A percentile compares a stretch with the other conserved stretches of the same genome.
Conservation (phyloP, 2,888 invertebrate species). For the Stenodema calcarata region DNA sequence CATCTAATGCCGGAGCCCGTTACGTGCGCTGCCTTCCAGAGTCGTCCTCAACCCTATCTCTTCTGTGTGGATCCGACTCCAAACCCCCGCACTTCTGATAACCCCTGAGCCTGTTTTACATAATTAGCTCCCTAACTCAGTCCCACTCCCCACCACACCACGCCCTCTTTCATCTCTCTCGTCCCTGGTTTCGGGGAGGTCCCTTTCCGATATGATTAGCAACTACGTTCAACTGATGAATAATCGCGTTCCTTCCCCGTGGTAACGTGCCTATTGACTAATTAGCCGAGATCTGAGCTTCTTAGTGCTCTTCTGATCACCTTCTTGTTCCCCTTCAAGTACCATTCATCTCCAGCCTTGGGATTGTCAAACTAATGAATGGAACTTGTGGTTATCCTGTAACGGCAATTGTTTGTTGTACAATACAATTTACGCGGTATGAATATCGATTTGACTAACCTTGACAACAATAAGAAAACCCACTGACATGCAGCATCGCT, state of each 20-base stretch:
- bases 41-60: background rate
- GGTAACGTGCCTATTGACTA: constrained; percentile 40
- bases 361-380: background rate
- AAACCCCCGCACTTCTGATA: background rate
- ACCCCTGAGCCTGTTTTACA: constrained; percentile 24
- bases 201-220: constrained; percentile 46
- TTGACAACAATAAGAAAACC: too few relatives aligned
- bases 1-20: constrained; percentile 33
- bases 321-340: background rate
- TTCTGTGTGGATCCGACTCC: background rate
- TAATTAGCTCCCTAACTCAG: constrained; percentile 34
- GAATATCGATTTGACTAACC: too few relatives aligned
- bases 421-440: too few relatives aligned
- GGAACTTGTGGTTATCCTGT: background rate
- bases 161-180: constrained; percentile 31
- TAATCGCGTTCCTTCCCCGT: constrained; percentile 27
- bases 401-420: background rate
- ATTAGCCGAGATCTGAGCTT: constrained; percentile 41
- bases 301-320: constrained; percentile 28
- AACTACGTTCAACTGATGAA: constrained; percentile 27
- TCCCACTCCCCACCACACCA: background rate
- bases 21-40: constrained; percentile 38
- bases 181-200: background rate
- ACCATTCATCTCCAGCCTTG: background rate
- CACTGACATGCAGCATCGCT: too few relatives aligned